Percentiles rank a stretch among this genome's conserved stretches.
These are phyloP conservation scores for Halisarca cf. caerulea DNA, from an alignment of 37 sponge, comb jelly and placozoan genomes.

Conservation along the genomic window DNA sequence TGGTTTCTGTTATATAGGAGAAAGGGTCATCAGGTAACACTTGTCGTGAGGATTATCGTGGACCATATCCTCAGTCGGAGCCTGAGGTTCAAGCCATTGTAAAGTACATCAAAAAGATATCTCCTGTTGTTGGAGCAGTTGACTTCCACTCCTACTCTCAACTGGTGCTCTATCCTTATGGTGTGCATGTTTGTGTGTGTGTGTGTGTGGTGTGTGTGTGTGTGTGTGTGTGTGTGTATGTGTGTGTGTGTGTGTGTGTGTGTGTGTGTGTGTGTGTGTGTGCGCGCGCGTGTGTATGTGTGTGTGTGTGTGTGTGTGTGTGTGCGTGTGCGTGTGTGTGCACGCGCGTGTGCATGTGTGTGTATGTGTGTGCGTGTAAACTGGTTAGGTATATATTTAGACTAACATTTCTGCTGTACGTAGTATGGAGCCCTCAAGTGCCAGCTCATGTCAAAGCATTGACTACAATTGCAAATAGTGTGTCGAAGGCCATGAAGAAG, in stretches of 20 bases:
- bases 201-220: constrained; percentile 32
- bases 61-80: constrained; percentile 64
- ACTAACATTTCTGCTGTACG: too few species aligned
- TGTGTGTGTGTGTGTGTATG: constrained; percentile 6
- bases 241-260: neutral
- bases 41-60: constrained; percentile 80
- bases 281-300: constrained; percentile 24
- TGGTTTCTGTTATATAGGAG: too few species aligned
- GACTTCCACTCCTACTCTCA: constrained; percentile 84
- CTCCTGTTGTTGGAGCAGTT: constrained; percentile 57
- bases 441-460: neutral
- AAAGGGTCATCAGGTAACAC: too few species aligned
- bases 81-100: constrained; percentile 62
- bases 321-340: too few species aligned
- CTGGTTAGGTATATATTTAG: neutral
- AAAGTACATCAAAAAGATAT: constrained; percentile 59
- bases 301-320: constrained; percentile 9
- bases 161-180: constrained; percentile 65
- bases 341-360: too few species aligned
- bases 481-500: neutral
- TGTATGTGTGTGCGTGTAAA: neutral
- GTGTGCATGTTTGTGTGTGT: constrained; percentile 16
- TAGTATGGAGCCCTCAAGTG: too few species aligned
- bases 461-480: neutral
- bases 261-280: constrained; percentile 3